phyloP scores from a whole-genome alignment of 1,140 invertebrate genomes.

The Drosophila neocordata region DNA sequence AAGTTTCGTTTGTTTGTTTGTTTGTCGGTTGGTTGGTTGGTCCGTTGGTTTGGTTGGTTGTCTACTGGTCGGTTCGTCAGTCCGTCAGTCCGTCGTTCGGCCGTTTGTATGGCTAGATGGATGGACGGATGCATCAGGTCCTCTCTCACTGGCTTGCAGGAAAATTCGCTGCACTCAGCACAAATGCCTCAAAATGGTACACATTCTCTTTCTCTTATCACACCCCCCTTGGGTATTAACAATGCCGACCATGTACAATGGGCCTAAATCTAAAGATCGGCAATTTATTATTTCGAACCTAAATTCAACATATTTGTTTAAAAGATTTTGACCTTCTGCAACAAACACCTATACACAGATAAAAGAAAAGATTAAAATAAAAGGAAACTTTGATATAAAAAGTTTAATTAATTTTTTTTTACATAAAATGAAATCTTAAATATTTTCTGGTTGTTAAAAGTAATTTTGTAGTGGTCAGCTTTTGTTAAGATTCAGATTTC shows the following conservation, averaged over 20 bases:
- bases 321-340: too few relatives aligned
- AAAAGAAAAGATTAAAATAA: too few relatives aligned
- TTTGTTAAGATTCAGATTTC: neutral
- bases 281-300: too few relatives aligned
- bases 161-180: slow-evolving; percentile 74
- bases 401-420: too few relatives aligned
- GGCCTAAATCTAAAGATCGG: neutral
- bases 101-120: neutral
- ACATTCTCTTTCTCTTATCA: neutral
- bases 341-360: too few relatives aligned
- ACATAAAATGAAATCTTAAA: too few relatives aligned
- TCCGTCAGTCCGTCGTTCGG: slow-evolving; percentile 33
- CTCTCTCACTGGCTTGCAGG: slow-evolving; percentile 32
- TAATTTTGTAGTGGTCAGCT: neutral
- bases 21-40: slow-evolving; percentile 30
- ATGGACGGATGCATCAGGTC: slow-evolving; percentile 34
- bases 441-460: too few relatives aligned
- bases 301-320: too few relatives aligned
- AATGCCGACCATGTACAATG: neutral
- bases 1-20: slow-evolving; percentile 72
- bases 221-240: slow-evolving; percentile 7
- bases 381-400: too few relatives aligned
- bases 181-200: slow-evolving; percentile 48
- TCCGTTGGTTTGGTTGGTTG: slow-evolving; percentile 11
- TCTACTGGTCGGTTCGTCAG: slow-evolving; percentile 27